Percentiles rank a stretch among this genome's conserved stretches.
Conservation (phyloP, 1,140 invertebrate species). For the Odontomachus brunneus region DNA sequence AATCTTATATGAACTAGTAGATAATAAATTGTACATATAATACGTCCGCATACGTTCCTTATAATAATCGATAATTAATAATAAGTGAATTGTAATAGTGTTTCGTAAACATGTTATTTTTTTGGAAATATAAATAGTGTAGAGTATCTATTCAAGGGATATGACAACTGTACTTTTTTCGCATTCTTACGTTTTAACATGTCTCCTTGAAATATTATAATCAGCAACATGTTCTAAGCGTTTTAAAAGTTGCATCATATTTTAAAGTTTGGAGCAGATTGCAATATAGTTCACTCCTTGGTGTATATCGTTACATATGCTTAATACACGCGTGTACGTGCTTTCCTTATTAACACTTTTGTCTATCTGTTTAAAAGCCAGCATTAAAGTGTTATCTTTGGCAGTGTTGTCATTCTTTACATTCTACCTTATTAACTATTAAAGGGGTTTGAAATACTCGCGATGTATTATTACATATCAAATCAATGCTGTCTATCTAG, state of each 20-base stretch:
- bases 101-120: conserved; percentile 12
- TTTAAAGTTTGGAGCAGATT: conserved; percentile 4
- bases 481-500: conserved; percentile 48
- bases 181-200: conserved; percentile 1
- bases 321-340: not conserved
- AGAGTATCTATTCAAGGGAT: not conserved
- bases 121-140: conserved; percentile 7
- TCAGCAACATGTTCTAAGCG: not conserved
- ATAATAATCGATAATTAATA: conserved; percentile 15
- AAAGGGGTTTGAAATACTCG: conserved; percentile 32
- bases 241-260: conserved; percentile 15
- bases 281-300: conserved; percentile 1
- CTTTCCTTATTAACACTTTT: conserved; percentile 37
- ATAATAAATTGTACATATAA: conserved; percentile 31
- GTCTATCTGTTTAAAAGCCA: conserved; percentile 64
- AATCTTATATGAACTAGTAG: conserved; percentile 35
- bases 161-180: conserved; percentile 11
- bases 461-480: conserved; percentile 31
- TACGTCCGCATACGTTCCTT: conserved; percentile 3
- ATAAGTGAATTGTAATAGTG: conserved; percentile 26
- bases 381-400: conserved; percentile 80
- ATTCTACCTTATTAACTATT: conserved; percentile 45
- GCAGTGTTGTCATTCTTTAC: conserved; percentile 73
- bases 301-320: conserved; percentile 7
- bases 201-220: conserved; percentile 1